Evolutionary conservation across 2,888 invertebrate genomes (phyloP).

Genomic region (Ophion obscuratus): DNA sequence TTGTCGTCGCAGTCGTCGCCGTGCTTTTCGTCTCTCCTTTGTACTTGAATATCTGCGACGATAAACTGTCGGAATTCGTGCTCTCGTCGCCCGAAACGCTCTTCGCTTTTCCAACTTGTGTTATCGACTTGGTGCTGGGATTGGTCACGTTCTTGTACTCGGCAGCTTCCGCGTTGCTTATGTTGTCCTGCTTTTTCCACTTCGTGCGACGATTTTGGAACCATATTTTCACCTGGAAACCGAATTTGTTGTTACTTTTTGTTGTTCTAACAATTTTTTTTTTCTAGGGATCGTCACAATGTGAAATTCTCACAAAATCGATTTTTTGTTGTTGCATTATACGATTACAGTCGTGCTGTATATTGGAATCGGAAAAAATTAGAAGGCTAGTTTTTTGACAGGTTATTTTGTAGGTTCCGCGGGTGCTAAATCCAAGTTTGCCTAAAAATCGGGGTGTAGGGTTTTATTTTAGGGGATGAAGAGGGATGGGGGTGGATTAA

Average conservation of each 20-base stretch:
- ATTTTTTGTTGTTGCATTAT: too few species aligned
- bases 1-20: background rate
- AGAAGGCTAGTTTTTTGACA: too few species aligned
- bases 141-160: slow-evolving; percentile 88
- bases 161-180: slow-evolving; percentile 94
- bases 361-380: too few species aligned
- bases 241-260: background rate
- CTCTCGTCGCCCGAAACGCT: slow-evolving; percentile 61
- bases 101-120: slow-evolving; percentile 49
- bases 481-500: too few species aligned
- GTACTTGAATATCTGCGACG: slow-evolving; percentile 43
- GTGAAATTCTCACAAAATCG: too few species aligned
- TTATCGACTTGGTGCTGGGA: slow-evolving; percentile 64
- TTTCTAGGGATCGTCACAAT: too few species aligned
- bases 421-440: too few species aligned
- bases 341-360: too few species aligned
- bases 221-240: slow-evolving; percentile 94
- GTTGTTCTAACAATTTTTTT: too few species aligned
- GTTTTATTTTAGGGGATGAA: too few species aligned
- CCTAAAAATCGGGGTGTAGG: too few species aligned
- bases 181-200: slow-evolving; percentile 97
- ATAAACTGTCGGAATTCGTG: slow-evolving; percentile 61
- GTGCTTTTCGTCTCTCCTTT: slow-evolving; percentile 45
- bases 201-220: slow-evolving; percentile 94
- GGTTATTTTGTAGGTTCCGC: too few species aligned